Conservation (phyloP, 2,797 vertebrate genomes). For the Scleropages formosus region DNA sequence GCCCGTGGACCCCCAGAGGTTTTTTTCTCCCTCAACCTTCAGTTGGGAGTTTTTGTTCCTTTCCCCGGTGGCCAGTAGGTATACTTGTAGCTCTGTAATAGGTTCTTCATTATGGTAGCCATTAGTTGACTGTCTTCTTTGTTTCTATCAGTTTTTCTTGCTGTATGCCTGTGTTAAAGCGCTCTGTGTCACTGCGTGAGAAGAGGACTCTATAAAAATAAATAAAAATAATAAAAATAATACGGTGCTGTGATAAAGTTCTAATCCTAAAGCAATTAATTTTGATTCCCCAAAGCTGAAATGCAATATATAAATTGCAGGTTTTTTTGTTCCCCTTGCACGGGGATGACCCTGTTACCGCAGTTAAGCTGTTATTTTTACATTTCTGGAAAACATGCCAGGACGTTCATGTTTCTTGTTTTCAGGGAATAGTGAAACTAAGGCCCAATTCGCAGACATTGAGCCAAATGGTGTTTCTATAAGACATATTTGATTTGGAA, state of each 20-base stretch:
- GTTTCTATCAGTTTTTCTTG: too few relatives aligned
- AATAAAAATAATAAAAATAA: too few relatives aligned
- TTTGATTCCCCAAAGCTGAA: slow-evolving; percentile 1
- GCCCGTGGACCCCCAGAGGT: too few relatives aligned
- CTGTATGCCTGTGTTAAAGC: too few relatives aligned
- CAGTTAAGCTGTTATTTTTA: slow-evolving; percentile 32
- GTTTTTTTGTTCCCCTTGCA: slow-evolving; percentile 2
- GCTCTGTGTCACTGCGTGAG: too few relatives aligned
- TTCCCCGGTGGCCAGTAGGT: too few relatives aligned
- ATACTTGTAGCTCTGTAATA: too few relatives aligned
- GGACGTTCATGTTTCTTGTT: not conserved
- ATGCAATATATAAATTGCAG: slow-evolving; percentile 19
- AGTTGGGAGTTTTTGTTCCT: too few relatives aligned
- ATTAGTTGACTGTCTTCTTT: too few relatives aligned
- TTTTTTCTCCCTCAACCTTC: too few relatives aligned
- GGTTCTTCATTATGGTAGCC: too few relatives aligned
- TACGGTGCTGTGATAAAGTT: not conserved
- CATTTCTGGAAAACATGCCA: slow-evolving; percentile 12
- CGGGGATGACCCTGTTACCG: slow-evolving; percentile 3
- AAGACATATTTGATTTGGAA: not conserved
- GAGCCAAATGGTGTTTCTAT: not conserved
- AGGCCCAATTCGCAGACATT: not conserved
- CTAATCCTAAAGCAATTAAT: slow-evolving; percentile 5
- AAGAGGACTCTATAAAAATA: too few relatives aligned
- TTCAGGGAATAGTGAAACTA: slow-evolving; percentile 23